Percentiles rank a stretch among this genome's conserved stretches.
These are phyloP conservation scores for Cricetomys ansorgei DNA, from an alignment of 2,113 vertebrate genomes.

Conservation along the genomic window DNA sequence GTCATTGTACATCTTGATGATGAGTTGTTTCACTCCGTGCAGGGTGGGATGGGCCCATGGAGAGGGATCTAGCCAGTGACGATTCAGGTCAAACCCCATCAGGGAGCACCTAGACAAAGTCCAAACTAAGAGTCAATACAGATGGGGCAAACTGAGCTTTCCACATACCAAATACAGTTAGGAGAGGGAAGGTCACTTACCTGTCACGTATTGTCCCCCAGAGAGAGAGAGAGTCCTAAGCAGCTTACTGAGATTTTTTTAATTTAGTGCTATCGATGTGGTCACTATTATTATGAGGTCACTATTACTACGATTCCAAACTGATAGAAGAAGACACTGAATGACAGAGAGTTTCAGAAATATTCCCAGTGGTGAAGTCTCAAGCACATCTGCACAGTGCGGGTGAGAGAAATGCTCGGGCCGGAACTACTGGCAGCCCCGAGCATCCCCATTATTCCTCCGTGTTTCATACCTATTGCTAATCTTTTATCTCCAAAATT, in stretches of 20 bases:
- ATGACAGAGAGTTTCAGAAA: slow-evolving; percentile 10
- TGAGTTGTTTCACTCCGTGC: slow-evolving; percentile 96
- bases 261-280: background rate
- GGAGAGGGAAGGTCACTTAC: background rate
- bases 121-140: slow-evolving; percentile 29
- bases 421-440: background rate
- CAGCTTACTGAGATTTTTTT: background rate
- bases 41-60: slow-evolving; percentile 98
- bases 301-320: background rate
- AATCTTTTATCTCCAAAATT: background rate
- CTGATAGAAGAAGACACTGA: slow-evolving; percentile 16
- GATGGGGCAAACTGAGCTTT: background rate
- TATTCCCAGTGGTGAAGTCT: background rate
- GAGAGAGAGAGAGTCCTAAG: slow-evolving; percentile 4
- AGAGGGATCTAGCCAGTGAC: slow-evolving; percentile 98
- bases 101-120: slow-evolving; percentile 92
- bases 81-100: slow-evolving; percentile 98
- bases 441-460: background rate
- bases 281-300: background rate
- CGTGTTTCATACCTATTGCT: background rate
- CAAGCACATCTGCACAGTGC: background rate
- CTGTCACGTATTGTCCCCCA: background rate
- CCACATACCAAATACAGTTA: background rate
- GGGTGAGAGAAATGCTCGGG: background rate
- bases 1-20: slow-evolving; percentile 96